Percentiles rank a stretch among this genome's conserved stretches.
Evolutionary conservation across 2,888 invertebrate genomes (phyloP).

Genomic region (Aphidoletes aphidimyza): DNA sequence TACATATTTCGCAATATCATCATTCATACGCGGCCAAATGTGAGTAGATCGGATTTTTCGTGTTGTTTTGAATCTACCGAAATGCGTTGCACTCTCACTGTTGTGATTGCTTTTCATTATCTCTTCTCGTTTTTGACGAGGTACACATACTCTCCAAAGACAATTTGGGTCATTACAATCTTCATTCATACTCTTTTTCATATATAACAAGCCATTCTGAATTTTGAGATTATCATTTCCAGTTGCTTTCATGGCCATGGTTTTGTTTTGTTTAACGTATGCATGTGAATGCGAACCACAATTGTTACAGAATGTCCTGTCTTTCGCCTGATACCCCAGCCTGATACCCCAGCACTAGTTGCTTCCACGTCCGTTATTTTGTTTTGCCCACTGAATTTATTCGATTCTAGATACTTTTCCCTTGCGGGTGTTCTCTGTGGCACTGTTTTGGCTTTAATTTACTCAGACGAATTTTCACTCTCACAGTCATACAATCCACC

Average conservation of each 20-base stretch:
- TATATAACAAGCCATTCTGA: neutral
- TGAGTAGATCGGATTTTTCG: neutral
- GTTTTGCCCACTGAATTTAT: too few relatives aligned
- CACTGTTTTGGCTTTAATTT: too few relatives aligned
- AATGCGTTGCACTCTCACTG: neutral
- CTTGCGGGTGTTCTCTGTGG: too few relatives aligned
- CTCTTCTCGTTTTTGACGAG: neutral
- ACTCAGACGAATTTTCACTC: too few relatives aligned
- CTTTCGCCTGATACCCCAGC: too few relatives aligned
- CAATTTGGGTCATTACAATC: neutral
- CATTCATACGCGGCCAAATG: neutral
- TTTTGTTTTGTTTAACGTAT: neutral
- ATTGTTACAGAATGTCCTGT: too few relatives aligned
- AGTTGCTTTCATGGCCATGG: neutral
- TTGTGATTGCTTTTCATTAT: neutral
- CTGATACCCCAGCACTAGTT: too few relatives aligned
- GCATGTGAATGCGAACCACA: too few relatives aligned
- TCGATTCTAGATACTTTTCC: too few relatives aligned
- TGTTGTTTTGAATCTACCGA: neutral
- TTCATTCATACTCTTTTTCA: neutral
- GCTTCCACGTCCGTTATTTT: too few relatives aligned
- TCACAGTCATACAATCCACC: too few relatives aligned
- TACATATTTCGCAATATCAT: neutral
- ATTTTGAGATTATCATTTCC: neutral
- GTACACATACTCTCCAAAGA: neutral